These are phyloP conservation scores for Lapara coniferarum DNA, from an alignment of 2,888 invertebrate species.

Conservation along the genomic window DNA sequence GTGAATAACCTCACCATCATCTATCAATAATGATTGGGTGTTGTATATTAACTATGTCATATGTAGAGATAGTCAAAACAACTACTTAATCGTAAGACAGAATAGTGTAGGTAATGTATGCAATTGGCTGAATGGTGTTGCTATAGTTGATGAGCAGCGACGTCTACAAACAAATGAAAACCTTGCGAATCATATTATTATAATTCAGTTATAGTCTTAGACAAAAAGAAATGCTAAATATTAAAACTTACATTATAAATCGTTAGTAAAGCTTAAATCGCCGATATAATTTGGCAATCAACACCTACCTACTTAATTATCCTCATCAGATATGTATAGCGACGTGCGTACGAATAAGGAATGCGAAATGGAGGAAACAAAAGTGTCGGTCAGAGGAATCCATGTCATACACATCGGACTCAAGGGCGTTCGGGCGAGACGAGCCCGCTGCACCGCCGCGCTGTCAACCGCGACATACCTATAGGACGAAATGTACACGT, in stretches of 20 bases:
- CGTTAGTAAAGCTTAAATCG: neutral
- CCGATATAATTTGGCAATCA: neutral
- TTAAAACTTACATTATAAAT: neutral
- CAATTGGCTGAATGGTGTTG: too few relatives aligned
- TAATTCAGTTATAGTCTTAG: neutral
- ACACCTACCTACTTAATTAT: neutral
- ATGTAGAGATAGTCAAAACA: too few relatives aligned
- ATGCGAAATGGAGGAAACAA: constrained; percentile 7
- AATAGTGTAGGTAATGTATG: too few relatives aligned
- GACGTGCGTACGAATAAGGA: neutral
- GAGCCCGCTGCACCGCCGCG: constrained; percentile 21
- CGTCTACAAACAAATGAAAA: too few relatives aligned
- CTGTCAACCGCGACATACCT: constrained; percentile 49
- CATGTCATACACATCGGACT: constrained; percentile 50
- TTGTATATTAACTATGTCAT: neutral
- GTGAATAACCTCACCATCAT: neutral
- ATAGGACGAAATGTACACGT: constrained; percentile 32
- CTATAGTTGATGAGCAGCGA: too few relatives aligned
- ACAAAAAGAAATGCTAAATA: neutral
- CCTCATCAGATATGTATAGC: constrained; percentile 8
- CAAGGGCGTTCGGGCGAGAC: constrained; percentile 50
- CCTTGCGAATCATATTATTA: too few relatives aligned
- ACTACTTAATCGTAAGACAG: too few relatives aligned
- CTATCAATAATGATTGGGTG: neutral
- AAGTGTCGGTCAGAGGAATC: constrained; percentile 36